Conservation (phyloP, 2,888 invertebrate species). For the Steromphala cineraria region DNA sequence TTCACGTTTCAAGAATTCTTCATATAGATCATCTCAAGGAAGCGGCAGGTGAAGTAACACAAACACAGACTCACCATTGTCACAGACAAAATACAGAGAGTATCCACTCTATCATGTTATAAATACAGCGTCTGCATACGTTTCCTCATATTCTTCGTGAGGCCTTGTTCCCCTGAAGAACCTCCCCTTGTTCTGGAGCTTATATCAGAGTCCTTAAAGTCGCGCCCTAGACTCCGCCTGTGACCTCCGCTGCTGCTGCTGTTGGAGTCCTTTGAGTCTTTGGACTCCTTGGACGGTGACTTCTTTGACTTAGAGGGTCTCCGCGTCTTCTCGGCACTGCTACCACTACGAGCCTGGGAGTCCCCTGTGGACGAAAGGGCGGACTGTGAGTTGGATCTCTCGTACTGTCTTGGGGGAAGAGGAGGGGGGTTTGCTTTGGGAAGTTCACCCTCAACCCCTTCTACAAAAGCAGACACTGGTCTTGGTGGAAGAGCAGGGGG, state of each 20-base stretch:
- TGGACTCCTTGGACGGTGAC: background rate
- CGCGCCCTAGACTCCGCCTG: constrained; percentile 31
- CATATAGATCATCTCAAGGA: background rate
- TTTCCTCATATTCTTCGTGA: constrained; percentile 29
- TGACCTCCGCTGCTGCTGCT: constrained; percentile 30
- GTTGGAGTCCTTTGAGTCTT: constrained; percentile 30
- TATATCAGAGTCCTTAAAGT: constrained; percentile 44
- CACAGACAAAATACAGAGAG: background rate
- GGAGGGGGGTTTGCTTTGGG: constrained; percentile 38
- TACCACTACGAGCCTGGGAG: constrained; percentile 24
- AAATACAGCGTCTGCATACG: constrained; percentile 42
- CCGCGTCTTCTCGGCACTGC: constrained; percentile 3
- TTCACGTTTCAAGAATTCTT: background rate
- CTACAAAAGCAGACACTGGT: background rate
- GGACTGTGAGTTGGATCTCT: constrained; percentile 48
- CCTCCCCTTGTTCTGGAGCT: constrained; percentile 35
- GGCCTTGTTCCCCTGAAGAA: constrained; percentile 26
- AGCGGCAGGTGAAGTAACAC: background rate
- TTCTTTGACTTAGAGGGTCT: background rate
- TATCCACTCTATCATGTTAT: constrained; percentile 12
- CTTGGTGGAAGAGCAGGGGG: background rate
- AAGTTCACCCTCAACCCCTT: background rate
- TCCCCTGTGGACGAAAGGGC: background rate
- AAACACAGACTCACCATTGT: background rate
- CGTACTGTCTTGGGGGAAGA: constrained; percentile 47